A percentile compares a stretch with the other conserved stretches of the same genome.
These are phyloP conservation scores for Luscinia luscinia DNA, from an alignment of 2,797 vertebrate genomes.

Conservation along the genomic window DNA sequence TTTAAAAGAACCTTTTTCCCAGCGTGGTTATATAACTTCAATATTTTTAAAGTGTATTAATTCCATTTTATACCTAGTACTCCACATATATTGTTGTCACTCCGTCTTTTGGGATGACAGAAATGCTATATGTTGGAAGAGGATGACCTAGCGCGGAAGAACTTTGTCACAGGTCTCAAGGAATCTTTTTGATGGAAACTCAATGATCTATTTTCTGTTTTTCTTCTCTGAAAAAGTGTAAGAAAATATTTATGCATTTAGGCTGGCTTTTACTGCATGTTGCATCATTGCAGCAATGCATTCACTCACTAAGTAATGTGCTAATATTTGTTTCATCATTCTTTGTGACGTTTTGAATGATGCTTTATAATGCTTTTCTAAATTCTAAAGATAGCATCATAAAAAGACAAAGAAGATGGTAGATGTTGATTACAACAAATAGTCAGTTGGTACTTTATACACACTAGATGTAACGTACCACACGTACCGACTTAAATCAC, in stretches of 20 bases:
- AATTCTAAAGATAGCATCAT: background rate
- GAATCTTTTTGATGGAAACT: background rate
- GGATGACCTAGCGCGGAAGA: background rate
- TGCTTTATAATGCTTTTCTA: background rate
- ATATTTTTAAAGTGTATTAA: background rate
- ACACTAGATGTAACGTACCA: background rate
- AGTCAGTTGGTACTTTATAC: background rate
- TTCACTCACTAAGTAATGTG: background rate
- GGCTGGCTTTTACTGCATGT: background rate
- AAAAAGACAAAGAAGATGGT: background rate
- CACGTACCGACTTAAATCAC: background rate
- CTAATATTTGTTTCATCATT: background rate
- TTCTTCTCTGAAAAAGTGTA: background rate
- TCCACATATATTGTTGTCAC: background rate
- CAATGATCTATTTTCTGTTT: background rate
- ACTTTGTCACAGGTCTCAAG: background rate
- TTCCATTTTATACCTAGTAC: background rate
- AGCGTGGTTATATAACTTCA: background rate
- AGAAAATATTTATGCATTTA: background rate
- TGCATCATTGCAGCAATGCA: background rate
- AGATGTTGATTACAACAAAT: background rate
- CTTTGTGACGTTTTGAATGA: background rate
- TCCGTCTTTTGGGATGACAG: background rate
- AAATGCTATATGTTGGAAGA: background rate
- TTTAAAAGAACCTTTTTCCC: background rate